phyloP scores from a whole-genome alignment of 2,888 invertebrate species.

The Philereme vetulata region DNA sequence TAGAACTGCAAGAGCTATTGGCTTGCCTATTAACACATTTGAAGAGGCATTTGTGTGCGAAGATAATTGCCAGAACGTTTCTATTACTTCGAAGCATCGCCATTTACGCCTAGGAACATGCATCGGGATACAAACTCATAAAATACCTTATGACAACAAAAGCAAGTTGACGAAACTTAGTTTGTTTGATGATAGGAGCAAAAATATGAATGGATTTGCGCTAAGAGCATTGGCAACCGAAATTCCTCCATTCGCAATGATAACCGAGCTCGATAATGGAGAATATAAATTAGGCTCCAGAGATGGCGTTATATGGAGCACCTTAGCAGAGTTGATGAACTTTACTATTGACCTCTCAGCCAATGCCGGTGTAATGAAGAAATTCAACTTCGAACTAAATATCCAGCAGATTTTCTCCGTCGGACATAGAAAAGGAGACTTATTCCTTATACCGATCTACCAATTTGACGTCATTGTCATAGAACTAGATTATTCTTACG shows the following conservation, averaged over 20 bases:
- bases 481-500: conserved; percentile 62
- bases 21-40: conserved; percentile 53
- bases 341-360: conserved; percentile 64
- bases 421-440: conserved; percentile 62
- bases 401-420: conserved; percentile 61
- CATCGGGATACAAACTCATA: conserved; percentile 54
- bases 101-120: conserved; percentile 63
- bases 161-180: conserved; percentile 36
- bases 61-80: conserved; percentile 57
- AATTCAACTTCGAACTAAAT: conserved; percentile 60
- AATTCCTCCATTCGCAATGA: conserved; percentile 57
- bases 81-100: conserved; percentile 54
- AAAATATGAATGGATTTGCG: conserved; percentile 61
- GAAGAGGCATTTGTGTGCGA: conserved; percentile 58
- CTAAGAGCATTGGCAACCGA: conserved; percentile 54
- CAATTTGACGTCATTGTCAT: conserved; percentile 66
- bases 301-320: conserved; percentile 70
- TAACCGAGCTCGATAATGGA: conserved; percentile 51
- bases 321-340: conserved; percentile 62
- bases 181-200: conserved; percentile 61
- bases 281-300: conserved; percentile 53
- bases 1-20: conserved; percentile 57
- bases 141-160: conserved; percentile 43
- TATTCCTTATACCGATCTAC: conserved; percentile 66
- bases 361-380: conserved; percentile 46